Evolutionary conservation across 2,113 vertebrate species (phyloP), one percentile per base, ranked within the genome.

Genomic region (Megaptera novaeangliae): DNA sequence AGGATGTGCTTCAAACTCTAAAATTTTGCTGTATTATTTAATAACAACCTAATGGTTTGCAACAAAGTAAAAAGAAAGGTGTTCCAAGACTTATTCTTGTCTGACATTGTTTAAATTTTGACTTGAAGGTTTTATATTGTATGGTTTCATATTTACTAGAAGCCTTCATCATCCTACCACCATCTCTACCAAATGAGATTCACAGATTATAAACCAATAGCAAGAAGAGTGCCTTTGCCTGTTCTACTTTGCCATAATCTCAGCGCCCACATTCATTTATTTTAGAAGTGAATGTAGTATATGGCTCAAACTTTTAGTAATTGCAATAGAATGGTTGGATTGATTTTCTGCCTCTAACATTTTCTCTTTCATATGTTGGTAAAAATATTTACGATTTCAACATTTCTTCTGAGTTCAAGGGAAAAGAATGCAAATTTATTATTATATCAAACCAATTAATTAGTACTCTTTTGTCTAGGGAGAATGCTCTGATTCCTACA

Each of bases 321-420:
- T 74, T 92, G 29, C 10, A 81, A 0, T 89, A 31, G 59, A 93
- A 83, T 83, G 36, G 8, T 21, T 90, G n/a, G 75, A 82, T 84
- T 82, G 52, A 92, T 94, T 95, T 95, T 97, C 86, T 97, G 71
- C 49, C 72, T 85, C 46, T 63, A 49, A 61, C 46, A 49, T 96
- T 96, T 96, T 94, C 66, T 77, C 36, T 91, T 81, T 88, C 77
- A 11, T 68, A 85, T 59, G 4, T 93, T 90, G 77, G 69, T 39
- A 15, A 74, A 96, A 81, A 82, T 75, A 7, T 83, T 87, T n/a
- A 52, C 27, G 61, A 92, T 95, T 87, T 96, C 75, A 75, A 46
- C 25, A 91, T 92, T 94, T 85, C 57, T 90, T 27, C 66, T 64
- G 21, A 29, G 95, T 87, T 96, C 85, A 74, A 36, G 23, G 31